Percentiles rank a stretch among this genome's conserved stretches.
phyloP scores from a whole-genome alignment of 2,888 invertebrate species.

The Lepeophtheirus nordmannii region DNA sequence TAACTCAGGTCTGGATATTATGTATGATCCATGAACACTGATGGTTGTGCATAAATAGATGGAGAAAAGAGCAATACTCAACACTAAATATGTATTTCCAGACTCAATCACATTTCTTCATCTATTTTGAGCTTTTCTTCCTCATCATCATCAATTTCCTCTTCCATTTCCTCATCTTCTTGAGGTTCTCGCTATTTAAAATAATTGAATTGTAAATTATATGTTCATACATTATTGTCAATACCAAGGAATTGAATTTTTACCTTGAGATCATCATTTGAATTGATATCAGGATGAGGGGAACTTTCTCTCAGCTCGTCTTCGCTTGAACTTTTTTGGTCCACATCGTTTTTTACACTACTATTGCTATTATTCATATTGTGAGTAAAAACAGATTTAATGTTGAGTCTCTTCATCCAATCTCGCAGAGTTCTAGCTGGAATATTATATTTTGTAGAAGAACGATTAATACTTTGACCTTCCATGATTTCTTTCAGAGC shows the following conservation, averaged over 20 bases:
- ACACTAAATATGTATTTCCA: no score
- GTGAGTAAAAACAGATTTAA: constrained; percentile 23
- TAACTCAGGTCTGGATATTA: no score
- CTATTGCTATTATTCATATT: background rate
- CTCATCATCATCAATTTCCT: constrained; percentile 19
- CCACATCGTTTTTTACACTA: no score
- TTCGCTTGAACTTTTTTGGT: no score
- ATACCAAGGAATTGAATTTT: no score
- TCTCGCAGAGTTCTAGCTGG: constrained; percentile 23
- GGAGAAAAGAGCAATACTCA: no score
- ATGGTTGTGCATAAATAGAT: no score
- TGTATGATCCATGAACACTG: no score
- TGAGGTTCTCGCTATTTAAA: background rate
- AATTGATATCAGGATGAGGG: no score
- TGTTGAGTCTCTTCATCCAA: constrained; percentile 24
- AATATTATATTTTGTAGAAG: constrained; percentile 20
- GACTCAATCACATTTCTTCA: constrained; percentile 4
- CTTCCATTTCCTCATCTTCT: constrained; percentile 5
- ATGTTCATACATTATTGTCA: no score
- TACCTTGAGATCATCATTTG: no score
- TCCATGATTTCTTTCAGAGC: constrained; percentile 24
- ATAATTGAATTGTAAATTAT: background rate
- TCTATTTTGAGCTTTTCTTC: constrained; percentile 12
- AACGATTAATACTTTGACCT: constrained; percentile 20
- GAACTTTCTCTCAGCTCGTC: no score